Percentiles rank a stretch among this genome's conserved stretches.
Conservation (phyloP, 1,140 invertebrate genomes). For the Tetragonula clypearis region DNA sequence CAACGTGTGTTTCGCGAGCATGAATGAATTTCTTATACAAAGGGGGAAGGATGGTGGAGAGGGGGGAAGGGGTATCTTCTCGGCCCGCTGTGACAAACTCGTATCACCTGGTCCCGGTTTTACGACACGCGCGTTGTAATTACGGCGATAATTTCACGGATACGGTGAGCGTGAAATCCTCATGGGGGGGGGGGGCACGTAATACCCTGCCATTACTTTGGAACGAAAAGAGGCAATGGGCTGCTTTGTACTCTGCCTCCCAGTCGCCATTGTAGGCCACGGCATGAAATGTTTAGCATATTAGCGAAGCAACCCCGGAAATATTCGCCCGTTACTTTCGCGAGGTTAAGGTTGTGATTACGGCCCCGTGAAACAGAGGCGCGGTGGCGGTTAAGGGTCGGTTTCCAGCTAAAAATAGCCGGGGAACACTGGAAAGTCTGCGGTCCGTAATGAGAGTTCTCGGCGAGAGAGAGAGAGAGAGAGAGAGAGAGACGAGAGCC, state of each 20-base stretch:
- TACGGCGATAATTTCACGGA: conserved; percentile 76
- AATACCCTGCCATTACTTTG: conserved; percentile 75
- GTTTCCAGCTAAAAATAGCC: conserved; percentile 27
- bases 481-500: neutral
- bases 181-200: conserved; percentile 52
- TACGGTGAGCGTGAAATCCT: conserved; percentile 57
- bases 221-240: conserved; percentile 48
- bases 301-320: conserved; percentile 55
- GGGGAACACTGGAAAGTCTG: conserved; percentile 34
- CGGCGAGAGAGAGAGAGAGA: neutral
- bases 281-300: conserved; percentile 63
- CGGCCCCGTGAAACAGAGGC: conserved; percentile 39
- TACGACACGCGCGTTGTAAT: conserved; percentile 72
- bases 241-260: neutral
- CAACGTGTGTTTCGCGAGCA: neutral
- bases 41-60: neutral
- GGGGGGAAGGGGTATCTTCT: neutral
- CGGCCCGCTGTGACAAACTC: conserved; percentile 11
- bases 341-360: conserved; percentile 64
- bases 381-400: conserved; percentile 2
- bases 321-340: conserved; percentile 56
- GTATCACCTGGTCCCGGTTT: conserved; percentile 42
- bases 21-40: neutral
- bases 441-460: conserved; percentile 35
- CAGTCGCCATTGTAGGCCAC: conserved; percentile 49